These are phyloP conservation scores for Pseudomyrmex pallidus DNA, from an alignment of 1,140 invertebrate species.

Conservation along the genomic window DNA sequence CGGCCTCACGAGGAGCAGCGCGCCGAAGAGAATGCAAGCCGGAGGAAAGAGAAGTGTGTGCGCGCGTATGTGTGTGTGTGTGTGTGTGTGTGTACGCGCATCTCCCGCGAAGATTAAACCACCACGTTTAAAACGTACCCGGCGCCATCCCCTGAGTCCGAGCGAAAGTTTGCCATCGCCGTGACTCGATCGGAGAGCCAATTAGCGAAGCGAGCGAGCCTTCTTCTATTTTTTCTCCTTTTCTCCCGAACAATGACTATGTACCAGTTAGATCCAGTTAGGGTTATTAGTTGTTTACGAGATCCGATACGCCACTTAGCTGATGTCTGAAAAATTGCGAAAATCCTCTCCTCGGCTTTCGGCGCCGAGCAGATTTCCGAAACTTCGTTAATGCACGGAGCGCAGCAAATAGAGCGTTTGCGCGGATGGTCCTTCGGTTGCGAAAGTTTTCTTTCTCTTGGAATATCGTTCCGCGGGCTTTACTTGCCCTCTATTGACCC, in stretches of 20 bases:
- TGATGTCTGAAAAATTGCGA: constrained; percentile 36
- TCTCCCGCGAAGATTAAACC: constrained; percentile 42
- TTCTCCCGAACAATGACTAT: neutral
- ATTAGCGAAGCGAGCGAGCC: constrained; percentile 34
- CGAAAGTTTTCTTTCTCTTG: constrained; percentile 50
- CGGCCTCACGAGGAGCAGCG: neutral
- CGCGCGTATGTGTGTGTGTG: too few species aligned
- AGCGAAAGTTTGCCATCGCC: constrained; percentile 32
- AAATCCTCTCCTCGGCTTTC: constrained; percentile 9
- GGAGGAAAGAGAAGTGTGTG: neutral
- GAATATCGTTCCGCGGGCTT: constrained; percentile 5
- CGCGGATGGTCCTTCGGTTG: neutral
- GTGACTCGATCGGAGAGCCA: constrained; percentile 39
- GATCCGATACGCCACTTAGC: constrained; percentile 4
- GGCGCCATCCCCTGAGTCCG: neutral
- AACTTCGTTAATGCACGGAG: constrained; percentile 48
- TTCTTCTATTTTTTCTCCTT: neutral
- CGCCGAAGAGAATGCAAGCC: neutral
- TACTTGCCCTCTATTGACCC: constrained; percentile 34
- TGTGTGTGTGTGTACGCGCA: too few species aligned
- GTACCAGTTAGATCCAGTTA: constrained; percentile 48
- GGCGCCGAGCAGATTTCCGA: neutral
- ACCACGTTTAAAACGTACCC: constrained; percentile 19
- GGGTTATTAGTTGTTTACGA: constrained; percentile 56
- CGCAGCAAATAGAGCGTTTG: constrained; percentile 48